A percentile compares a stretch with the other conserved stretches of the same genome.
Conservation (phyloP, 2,888 invertebrate species). For the Eilema griseolum region DNA sequence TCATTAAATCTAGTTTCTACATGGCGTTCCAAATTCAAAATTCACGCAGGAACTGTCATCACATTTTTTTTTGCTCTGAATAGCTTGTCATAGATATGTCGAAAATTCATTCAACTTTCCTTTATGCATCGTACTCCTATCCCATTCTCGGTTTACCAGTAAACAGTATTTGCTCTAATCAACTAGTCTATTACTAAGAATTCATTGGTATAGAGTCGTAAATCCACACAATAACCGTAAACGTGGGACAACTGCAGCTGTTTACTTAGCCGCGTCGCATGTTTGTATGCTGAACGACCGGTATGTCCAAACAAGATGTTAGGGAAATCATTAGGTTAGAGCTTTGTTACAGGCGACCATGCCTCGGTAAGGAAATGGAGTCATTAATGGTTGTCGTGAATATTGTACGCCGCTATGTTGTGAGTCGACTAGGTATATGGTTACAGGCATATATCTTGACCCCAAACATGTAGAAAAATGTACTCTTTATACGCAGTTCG, state of each 20-base stretch:
- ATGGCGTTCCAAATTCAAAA: too few relatives aligned
- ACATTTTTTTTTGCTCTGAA: too few relatives aligned
- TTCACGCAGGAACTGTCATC: too few relatives aligned
- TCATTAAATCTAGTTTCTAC: too few relatives aligned
- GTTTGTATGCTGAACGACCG: conserved; percentile 18
- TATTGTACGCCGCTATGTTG: background rate
- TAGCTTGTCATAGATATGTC: too few relatives aligned
- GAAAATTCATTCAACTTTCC: too few relatives aligned
- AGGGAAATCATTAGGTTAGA: background rate
- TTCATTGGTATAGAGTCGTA: conserved; percentile 18
- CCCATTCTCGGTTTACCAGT: too few relatives aligned
- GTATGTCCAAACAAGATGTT: conserved; percentile 7
- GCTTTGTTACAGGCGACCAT: background rate
- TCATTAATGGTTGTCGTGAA: background rate
- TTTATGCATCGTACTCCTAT: too few relatives aligned
- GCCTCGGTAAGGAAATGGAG: background rate
- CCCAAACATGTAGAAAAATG: too few relatives aligned
- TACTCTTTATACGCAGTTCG: too few relatives aligned
- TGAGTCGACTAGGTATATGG: background rate
- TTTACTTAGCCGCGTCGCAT: conserved; percentile 22
- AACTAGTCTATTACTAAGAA: background rate
- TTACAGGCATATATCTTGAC: too few relatives aligned
- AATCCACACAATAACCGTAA: conserved; percentile 42
- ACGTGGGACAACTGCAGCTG: conserved; percentile 37
- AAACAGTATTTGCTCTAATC: background rate